Conservation (phyloP, 2,888 invertebrate genomes). For the Oeneis ivallda region DNA sequence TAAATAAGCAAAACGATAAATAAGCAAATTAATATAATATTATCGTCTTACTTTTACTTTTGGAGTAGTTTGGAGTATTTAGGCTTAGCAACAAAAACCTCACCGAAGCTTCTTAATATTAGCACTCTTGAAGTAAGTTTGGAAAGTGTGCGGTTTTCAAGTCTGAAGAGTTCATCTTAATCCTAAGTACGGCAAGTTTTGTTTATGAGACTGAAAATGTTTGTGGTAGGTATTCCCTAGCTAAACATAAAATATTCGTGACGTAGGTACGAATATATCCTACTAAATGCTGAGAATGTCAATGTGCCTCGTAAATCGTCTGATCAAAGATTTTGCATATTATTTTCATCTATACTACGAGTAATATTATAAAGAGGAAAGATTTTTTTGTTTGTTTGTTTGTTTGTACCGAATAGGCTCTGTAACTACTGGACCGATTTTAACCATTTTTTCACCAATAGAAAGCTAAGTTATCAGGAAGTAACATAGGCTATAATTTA, state of each 20-base stretch:
- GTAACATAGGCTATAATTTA: too few relatives aligned
- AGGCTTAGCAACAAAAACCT: not conserved
- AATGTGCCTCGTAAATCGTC: not conserved
- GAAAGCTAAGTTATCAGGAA: too few relatives aligned
- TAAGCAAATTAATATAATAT: too few relatives aligned
- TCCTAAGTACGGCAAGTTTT: not conserved
- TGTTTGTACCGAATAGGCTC: too few relatives aligned
- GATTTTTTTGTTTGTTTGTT: too few relatives aligned
- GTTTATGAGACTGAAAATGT: not conserved
- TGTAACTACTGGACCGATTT: too few relatives aligned
- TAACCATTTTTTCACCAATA: too few relatives aligned
- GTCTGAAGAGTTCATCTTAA: conserved; percentile 3
- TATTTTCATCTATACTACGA: too few relatives aligned
- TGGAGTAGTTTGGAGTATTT: too few relatives aligned
- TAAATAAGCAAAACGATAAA: too few relatives aligned
- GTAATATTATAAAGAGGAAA: too few relatives aligned
- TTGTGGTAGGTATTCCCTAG: not conserved
- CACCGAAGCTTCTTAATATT: not conserved
- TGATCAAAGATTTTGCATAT: not conserved
- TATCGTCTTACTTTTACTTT: too few relatives aligned
- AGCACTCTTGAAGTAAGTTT: conserved; percentile 2
- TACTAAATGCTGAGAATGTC: not conserved
- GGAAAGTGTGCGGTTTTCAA: not conserved
- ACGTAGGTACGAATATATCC: not conserved
- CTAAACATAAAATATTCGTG: not conserved